These are phyloP conservation scores for Augochlora pura DNA, from an alignment of 1,140 invertebrate genomes.

Conservation along the genomic window DNA sequence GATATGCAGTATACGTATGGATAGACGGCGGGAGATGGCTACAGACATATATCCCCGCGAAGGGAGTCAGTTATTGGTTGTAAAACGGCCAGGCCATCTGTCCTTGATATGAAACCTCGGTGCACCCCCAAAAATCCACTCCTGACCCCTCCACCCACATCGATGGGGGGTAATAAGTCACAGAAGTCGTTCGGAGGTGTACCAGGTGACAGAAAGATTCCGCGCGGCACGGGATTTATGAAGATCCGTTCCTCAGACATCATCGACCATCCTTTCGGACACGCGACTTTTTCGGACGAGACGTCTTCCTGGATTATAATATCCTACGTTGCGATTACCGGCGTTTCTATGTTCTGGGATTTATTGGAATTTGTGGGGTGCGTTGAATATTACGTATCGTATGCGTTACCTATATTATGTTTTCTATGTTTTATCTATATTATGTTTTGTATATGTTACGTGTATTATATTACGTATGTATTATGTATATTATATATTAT, in stretches of 20 bases:
- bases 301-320: no score
- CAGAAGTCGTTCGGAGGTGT: background rate
- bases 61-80: slow-evolving; percentile 66
- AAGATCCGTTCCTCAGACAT: background rate
- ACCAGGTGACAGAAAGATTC: slow-evolving; percentile 3
- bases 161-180: slow-evolving; percentile 65
- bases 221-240: background rate
- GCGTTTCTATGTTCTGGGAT: no score
- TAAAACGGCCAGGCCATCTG: slow-evolving; percentile 69
- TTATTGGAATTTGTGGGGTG: no score
- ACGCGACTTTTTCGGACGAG: no score
- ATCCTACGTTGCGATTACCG: no score
- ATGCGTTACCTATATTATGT: no score
- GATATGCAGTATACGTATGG: slow-evolving; percentile 28
- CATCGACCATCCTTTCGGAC: background rate
- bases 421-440: no score
- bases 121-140: slow-evolving; percentile 67
- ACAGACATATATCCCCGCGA: slow-evolving; percentile 3
- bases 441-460: no score
- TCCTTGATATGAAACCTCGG: slow-evolving; percentile 60
- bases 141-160: slow-evolving; percentile 33
- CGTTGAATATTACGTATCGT: no score
- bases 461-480: no score
- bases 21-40: slow-evolving; percentile 2
- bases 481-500: no score